Evolutionary conservation across 2,113 vertebrate genomes (phyloP), one percentile per base, ranked within the genome.

Genomic region (Baryphthengus martii): DNA sequence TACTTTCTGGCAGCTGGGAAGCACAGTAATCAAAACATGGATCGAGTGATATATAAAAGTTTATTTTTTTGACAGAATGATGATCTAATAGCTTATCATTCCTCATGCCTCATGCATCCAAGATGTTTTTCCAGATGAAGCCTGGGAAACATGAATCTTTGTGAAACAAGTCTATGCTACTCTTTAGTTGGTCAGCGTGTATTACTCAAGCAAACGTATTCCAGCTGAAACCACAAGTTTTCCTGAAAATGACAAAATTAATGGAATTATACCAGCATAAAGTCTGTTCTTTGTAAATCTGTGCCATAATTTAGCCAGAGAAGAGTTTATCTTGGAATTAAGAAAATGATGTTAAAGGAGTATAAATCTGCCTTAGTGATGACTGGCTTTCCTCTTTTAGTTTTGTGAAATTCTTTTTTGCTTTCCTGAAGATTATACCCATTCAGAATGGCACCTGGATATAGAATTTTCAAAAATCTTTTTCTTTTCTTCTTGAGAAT

Each of bases 41-140:
- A 16, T 47, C 90, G n/a, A 88, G 65, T 61, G 79, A 86, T 94
- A 86, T 10, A 81, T 84, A 94, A 88, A 90, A 94, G 83, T 86
- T 95, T 93, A 74, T 93, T 94, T 95, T 93, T 93, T 95, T 95
- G 72, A 90, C 82, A 80, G 50, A 58, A 1, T 93, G 76, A 86
- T 95, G 93, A 96, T 78, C 95, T 95, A 96, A 96, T 93, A 88
- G 76, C 95, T 95, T 96, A 92, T 96, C 92, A 86, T 96, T 95
- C 91, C 79, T 86, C 75, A 91, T 68, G 76, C 65, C 67, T 91
- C 84, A 85, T 89, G 73, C 79, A 93, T 89, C 79, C 96, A 93
- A 96, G 88, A 95, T 96, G 79, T 93, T 96, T 96, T 96, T 95
- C 95, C 93, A 94, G 90, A 92, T 92, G 95, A 93, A 92, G 92